Base-by-base conservation (phyloP, 2,113 vertebrate species). In the Anseranas semipalmata region DNA sequence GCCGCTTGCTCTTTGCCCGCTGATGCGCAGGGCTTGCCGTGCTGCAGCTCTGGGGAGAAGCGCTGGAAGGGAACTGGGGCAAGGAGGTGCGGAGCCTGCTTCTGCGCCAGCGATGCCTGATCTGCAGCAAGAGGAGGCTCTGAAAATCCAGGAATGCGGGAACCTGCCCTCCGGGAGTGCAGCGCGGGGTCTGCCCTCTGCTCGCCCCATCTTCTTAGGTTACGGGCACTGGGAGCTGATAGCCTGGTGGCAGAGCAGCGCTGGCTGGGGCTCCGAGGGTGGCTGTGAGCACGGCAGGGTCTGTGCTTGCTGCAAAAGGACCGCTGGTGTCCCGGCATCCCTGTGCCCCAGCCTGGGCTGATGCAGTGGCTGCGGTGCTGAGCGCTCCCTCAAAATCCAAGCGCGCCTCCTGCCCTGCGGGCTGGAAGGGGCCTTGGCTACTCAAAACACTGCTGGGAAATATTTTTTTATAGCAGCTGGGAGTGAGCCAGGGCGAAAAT, bases 401-500 rank as follows among this genome's bases (percentile, higher is more conserved):
- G 4, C 22, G 16, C 0, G 0, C n/a, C 84, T 68, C 53, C 58
- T 71, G 82, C 73, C 85, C 90, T 0, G 8, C 68, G 80, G 74
- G 66, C 67, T 81, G 41, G 43, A 79, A 86, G 66, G 59, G 66
- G 43, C 55, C 82, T 78, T 60, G 93, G 90, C 88, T 32, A 63
- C 90, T 94, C 18, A 0, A 80, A 70, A 72, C 30, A 41, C n/a
- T 88, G 71, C 95, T 93, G 1, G 0, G 85, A 86, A 93, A 72
- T n/a, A 56, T 45, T 37, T 75, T 92, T 90, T 86, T 65, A 92
- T 63, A 85, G 67, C 59, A 85, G 56, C 87, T 77, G 88, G 93
- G 97, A 93, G 91, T 5, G 12, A 96, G 92, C 89, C 94, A 90
- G 94, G 95, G 96, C 50, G 37, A 97, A 67, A 37, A 95, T 91